These are phyloP conservation scores for Lampropteryx suffumata DNA, from an alignment of 2,888 invertebrate genomes.

Conservation along the genomic window DNA sequence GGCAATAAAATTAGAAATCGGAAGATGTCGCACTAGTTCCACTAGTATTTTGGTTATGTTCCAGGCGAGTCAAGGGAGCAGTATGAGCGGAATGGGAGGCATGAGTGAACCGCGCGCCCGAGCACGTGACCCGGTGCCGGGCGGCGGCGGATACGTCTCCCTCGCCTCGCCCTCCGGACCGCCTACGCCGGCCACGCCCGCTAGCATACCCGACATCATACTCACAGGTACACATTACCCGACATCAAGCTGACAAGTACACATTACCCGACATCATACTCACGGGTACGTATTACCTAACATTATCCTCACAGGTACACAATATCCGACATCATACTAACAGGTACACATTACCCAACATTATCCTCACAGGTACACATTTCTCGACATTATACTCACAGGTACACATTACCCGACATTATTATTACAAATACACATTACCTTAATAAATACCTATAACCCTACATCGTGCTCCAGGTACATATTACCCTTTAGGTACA, in stretches of 20 bases:
- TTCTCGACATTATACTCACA: constrained; percentile 91
- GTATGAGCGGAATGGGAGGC: constrained; percentile 36
- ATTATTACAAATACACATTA: too few relatives aligned
- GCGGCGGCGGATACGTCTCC: constrained; percentile 81
- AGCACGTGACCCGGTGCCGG: constrained; percentile 74
- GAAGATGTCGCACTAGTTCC: too few relatives aligned
- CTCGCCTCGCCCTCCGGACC: constrained; percentile 62
- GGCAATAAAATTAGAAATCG: too few relatives aligned
- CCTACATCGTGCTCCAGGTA: too few relatives aligned
- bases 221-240: constrained; percentile 86
- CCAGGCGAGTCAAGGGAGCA: constrained; percentile 41
- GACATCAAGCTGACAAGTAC: too few relatives aligned
- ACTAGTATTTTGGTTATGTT: constrained; percentile 31
- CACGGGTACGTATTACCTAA: constrained; percentile 82
- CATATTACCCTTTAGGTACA: constrained; percentile 17
- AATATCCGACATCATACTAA: too few relatives aligned
- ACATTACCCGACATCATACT: too few relatives aligned
- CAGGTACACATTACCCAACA: background rate
- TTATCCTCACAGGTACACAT: background rate
- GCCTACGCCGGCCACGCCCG: constrained; percentile 86
- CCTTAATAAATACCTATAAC: constrained; percentile 85
- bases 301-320: background rate
- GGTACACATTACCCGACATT: constrained; percentile 82
- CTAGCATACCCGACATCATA: constrained; percentile 92
- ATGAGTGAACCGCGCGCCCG: constrained; percentile 40